Percentiles rank a stretch among this genome's conserved stretches.
phyloP scores from a whole-genome alignment of 2,797 vertebrate species.

The Diceros bicornis region DNA sequence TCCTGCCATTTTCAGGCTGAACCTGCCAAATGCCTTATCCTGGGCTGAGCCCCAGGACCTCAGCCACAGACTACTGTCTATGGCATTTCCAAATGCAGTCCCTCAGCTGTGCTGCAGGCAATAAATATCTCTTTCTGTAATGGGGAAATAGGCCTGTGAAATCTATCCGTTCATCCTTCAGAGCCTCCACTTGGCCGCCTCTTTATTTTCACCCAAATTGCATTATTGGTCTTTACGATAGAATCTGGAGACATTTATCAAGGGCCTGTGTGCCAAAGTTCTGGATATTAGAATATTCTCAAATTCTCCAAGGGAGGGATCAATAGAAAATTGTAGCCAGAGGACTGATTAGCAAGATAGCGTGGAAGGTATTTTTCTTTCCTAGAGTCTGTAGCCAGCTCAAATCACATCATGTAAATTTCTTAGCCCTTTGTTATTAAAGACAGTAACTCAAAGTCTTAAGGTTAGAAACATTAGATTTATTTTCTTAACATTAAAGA shows the following conservation, averaged over 20 bases:
- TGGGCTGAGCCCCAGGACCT: constrained; percentile 56
- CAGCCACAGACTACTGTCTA: constrained; percentile 67
- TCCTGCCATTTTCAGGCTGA: constrained; percentile 62
- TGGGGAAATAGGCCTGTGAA: neutral
- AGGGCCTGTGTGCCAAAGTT: neutral
- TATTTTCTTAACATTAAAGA: constrained; percentile 66
- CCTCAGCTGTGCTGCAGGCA: constrained; percentile 71
- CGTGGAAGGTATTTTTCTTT: constrained; percentile 74
- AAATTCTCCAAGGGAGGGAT: constrained; percentile 66
- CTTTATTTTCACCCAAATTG: constrained; percentile 46
- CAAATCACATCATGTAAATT: constrained; percentile 66
- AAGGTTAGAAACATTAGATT: constrained; percentile 66
- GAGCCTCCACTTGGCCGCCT: neutral
- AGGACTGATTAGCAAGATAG: constrained; percentile 71
- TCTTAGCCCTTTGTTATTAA: constrained; percentile 73
- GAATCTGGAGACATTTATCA: constrained; percentile 61
- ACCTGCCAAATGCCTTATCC: constrained; percentile 72
- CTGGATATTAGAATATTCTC: constrained; percentile 40
- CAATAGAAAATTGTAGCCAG: constrained; percentile 60
- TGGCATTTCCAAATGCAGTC: constrained; percentile 60
- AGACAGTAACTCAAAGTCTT: constrained; percentile 34
- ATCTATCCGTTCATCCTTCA: neutral
- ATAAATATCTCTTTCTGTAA: constrained; percentile 78
- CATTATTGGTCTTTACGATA: constrained; percentile 59
- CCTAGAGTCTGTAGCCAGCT: constrained; percentile 60